A percentile compares a stretch with the other conserved stretches of the same genome.
These are phyloP conservation scores for Halictus rubicundus DNA, from an alignment of 1,140 invertebrate genomes.

Conservation along the genomic window DNA sequence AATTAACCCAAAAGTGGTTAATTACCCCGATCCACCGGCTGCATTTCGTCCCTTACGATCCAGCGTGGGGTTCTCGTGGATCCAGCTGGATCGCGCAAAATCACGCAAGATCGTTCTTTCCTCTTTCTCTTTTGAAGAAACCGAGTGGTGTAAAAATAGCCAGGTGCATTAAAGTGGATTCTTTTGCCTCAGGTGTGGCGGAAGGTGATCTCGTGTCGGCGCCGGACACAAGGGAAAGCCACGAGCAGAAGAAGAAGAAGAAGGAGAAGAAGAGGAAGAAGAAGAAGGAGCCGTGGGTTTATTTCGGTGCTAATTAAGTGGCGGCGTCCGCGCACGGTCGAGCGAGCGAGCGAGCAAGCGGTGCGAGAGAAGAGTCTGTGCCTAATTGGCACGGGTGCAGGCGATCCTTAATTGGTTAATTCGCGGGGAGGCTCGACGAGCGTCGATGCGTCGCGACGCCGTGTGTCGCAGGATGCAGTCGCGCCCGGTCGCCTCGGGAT, in stretches of 20 bases:
- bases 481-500: conserved; percentile 18
- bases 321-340: conserved; percentile 4
- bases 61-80: too few relatives aligned
- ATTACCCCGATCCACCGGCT: too few relatives aligned
- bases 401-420: conserved; percentile 65
- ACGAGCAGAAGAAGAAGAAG: conserved; percentile 2
- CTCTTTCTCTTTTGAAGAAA: too few relatives aligned
- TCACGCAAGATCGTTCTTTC: too few relatives aligned
- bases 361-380: conserved; percentile 4
- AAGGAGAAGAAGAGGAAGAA: conserved; percentile 28
- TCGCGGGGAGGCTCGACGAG: conserved; percentile 12
- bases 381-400: conserved; percentile 61
- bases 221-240: conserved; percentile 4
- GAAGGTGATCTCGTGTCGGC: conserved; percentile 7
- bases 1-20: too few relatives aligned
- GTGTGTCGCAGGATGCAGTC: conserved; percentile 49
- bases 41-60: too few relatives aligned
- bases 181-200: too few relatives aligned
- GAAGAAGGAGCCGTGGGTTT: conserved; percentile 49
- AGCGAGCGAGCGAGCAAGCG: background rate
- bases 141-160: conserved; percentile 12
- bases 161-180: too few relatives aligned
- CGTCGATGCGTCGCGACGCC: conserved; percentile 36
- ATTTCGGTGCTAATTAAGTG: conserved; percentile 73
- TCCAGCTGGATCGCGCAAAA: too few relatives aligned